Conservation (phyloP, 1,140 invertebrate species). For the Drosophila gunungcola region DNA sequence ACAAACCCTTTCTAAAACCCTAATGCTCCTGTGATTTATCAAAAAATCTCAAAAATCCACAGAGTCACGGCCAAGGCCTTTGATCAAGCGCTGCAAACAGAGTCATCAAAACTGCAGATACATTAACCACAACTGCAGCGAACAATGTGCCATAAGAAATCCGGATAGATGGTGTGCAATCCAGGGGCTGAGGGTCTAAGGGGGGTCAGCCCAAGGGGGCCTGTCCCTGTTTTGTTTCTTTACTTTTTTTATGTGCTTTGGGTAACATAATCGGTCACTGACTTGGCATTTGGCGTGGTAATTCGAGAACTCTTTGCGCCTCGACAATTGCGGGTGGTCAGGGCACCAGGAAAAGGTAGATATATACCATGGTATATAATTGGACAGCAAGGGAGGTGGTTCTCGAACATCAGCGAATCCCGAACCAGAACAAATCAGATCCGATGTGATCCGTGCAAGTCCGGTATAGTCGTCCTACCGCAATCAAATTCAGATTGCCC, state of each 20-base stretch:
- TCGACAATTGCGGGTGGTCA: constrained; percentile 72
- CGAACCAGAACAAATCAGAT: constrained; percentile 32
- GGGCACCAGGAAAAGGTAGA: constrained; percentile 9
- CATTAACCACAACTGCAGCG: constrained; percentile 42
- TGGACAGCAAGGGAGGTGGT: not conserved
- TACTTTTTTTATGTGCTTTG: constrained; percentile 61
- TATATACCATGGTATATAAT: not conserved
- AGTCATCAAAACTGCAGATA: constrained; percentile 62
- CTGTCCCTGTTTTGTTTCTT: constrained; percentile 48
- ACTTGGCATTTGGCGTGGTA: constrained; percentile 80
- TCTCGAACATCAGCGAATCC: constrained; percentile 18
- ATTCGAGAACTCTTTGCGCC: constrained; percentile 76
- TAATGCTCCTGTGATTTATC: constrained; percentile 28
- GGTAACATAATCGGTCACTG: constrained; percentile 83
- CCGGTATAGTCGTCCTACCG: constrained; percentile 65
- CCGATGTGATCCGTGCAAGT: constrained; percentile 24
- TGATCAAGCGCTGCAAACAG: constrained; percentile 65
- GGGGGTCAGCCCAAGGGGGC: constrained; percentile 10
- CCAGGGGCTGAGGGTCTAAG: not conserved
- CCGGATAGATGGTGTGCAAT: constrained; percentile 59
- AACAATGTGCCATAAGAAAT: constrained; percentile 70
- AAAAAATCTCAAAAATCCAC: constrained; percentile 58
- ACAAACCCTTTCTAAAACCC: not conserved
- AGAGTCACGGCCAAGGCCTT: constrained; percentile 65
- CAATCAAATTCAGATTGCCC: constrained; percentile 68